Evolutionary conservation across 2,113 vertebrate species (phyloP).

Genomic region (Melanotaenia duboulayi): DNA sequence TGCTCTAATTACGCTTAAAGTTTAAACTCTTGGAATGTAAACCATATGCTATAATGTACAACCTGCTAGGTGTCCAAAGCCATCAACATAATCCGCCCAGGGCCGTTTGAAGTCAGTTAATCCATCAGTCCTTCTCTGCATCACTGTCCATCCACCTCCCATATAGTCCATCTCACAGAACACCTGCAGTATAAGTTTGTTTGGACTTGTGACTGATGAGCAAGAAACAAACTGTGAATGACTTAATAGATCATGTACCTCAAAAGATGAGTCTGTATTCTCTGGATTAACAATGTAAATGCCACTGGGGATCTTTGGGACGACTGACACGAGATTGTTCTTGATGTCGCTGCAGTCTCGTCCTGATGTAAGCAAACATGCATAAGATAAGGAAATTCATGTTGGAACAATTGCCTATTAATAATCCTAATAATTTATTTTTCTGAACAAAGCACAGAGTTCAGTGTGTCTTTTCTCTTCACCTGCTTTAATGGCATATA

Average conservation of each 20-base stretch:
- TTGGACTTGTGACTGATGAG: neutral
- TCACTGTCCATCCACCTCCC: conserved; percentile 93
- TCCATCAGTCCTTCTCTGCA: conserved; percentile 89
- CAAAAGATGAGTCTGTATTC: conserved; percentile 89
- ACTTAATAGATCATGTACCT: conserved; percentile 79
- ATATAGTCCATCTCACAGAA: conserved; percentile 96
- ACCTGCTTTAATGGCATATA: too few relatives aligned
- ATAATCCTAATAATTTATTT: too few relatives aligned
- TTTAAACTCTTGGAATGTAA: neutral
- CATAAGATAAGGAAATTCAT: neutral
- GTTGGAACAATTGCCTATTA: too few relatives aligned
- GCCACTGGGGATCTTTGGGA: conserved; percentile 93
- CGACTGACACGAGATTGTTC: conserved; percentile 85
- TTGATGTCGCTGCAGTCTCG: conserved; percentile 92
- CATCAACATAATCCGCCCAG: conserved; percentile 89
- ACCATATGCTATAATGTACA: conserved; percentile 1
- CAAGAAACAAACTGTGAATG: neutral
- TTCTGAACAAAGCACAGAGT: too few relatives aligned
- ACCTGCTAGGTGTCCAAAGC: conserved; percentile 93
- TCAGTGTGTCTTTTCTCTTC: too few relatives aligned
- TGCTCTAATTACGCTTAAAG: neutral
- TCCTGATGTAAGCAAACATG: conserved; percentile 75
- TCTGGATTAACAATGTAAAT: conserved; percentile 92
- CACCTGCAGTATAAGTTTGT: conserved; percentile 80
- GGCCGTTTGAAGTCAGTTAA: conserved; percentile 87